A percentile compares a stretch with the other conserved stretches of the same genome.
phyloP scores from a whole-genome alignment of 2,113 vertebrate species.

The Sisor rabdophorus region DNA sequence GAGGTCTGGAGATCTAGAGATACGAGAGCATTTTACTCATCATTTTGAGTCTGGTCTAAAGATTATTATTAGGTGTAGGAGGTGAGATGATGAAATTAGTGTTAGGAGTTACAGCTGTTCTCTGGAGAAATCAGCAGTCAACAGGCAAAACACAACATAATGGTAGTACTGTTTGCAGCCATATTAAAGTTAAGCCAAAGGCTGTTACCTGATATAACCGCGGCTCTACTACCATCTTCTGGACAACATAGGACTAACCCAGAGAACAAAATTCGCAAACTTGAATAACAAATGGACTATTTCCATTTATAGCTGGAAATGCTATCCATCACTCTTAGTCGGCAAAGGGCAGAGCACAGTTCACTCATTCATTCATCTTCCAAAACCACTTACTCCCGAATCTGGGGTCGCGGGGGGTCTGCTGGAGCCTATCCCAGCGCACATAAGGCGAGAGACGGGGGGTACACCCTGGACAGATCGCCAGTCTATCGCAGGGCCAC shows the following conservation, averaged over 20 bases:
- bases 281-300: neutral
- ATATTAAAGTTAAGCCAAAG: constrained; percentile 1
- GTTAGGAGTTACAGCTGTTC: constrained; percentile 10
- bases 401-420: too few relatives aligned
- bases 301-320: neutral
- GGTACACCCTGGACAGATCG: too few relatives aligned
- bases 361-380: too few relatives aligned
- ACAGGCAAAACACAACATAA: constrained; percentile 14
- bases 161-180: constrained; percentile 3
- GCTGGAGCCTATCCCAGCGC: too few relatives aligned
- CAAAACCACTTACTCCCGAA: too few relatives aligned
- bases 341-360: neutral
- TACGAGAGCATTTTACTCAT: constrained; percentile 70
- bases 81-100: constrained; percentile 18
- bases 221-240: constrained; percentile 53
- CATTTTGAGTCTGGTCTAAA: constrained; percentile 50
- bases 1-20: constrained; percentile 72
- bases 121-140: constrained; percentile 2
- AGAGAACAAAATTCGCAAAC: neutral
- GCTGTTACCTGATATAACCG: constrained; percentile 6
- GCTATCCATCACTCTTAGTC: constrained; percentile 18
- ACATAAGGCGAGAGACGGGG: too few relatives aligned
- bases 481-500: too few relatives aligned
- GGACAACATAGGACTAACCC: constrained; percentile 6
- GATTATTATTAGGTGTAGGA: neutral